Base-by-base conservation (phyloP, 2,888 invertebrate genomes). In the Itoplectis maculator region DNA sequence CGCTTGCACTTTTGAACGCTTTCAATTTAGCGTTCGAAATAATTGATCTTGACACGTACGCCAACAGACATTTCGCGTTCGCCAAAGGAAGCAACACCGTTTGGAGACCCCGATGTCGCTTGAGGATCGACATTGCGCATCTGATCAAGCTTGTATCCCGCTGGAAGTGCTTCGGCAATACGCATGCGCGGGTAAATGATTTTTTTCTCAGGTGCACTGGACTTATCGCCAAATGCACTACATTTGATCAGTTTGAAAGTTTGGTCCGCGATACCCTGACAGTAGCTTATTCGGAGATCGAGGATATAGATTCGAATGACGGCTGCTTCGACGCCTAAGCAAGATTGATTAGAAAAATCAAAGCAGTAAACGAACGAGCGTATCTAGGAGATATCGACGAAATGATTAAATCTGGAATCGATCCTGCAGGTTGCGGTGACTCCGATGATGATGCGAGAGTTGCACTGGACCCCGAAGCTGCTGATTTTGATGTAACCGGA, bases 81-180 rank as follows among this genome's bases (percentile, higher is more conserved):
- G 29, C 29, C 29, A 23, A 47, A 45, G 42, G 29, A 61, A 56
- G 42, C 3, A 35, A 61, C 11, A 47, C 29, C 29, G 45, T n/a
- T 73, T 9, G 35, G 23, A 59, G 23, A 37, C 61, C 68, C 2
- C 40, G 6, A 0, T 61, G 76, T 45, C 40, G 23, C n/a, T 18
- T 72, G 23, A 13, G 81, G n/a, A 72, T 81, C 40, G 73, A 81
- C 13, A 81, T 81, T 29, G 77, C 81, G 18, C 73, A 81, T 45
- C 11, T 68, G 3, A 77, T 81, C 18, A 78, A 81, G 23, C 59
- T 73, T 7, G 68, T 72, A n/a, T 18, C 56, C 20, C 49, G 54
- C 29, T 77, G 77, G 81, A 77, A 68, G 29, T 81, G 81, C 54
- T 81, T 77, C 18, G 37, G 45, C 13, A 40, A 51, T 15, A 49